Conservation (phyloP, 1,140 invertebrate genomes). For the Radopholus similis region DNA sequence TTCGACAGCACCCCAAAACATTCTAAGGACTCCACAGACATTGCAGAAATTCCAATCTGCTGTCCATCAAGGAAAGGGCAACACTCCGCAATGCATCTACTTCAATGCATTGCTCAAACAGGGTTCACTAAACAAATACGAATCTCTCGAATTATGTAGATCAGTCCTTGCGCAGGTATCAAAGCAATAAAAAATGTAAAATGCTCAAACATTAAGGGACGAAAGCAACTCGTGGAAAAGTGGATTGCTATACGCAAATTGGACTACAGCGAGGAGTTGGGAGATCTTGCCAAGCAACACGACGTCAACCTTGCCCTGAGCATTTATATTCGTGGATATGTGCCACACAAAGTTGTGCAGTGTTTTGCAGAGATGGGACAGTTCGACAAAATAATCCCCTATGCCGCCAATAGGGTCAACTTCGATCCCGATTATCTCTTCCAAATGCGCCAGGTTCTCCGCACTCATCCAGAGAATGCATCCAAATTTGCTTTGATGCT, state of each 20-base stretch:
- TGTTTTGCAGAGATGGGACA: constrained; percentile 99
- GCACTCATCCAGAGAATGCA: constrained; percentile 88
- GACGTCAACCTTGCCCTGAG: constrained; percentile 92
- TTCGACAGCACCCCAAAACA: constrained; percentile 93
- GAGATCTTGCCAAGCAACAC: constrained; percentile 89
- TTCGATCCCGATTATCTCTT: constrained; percentile 97
- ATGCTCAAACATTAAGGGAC: constrained; percentile 67
- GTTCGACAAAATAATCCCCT: constrained; percentile 98
- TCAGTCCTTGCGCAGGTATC: constrained; percentile 64
- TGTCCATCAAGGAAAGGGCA: constrained; percentile 78
- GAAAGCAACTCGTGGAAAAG: constrained; percentile 94
- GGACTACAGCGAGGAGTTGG: constrained; percentile 96
- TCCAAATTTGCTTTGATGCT: constrained; percentile 80
- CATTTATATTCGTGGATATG: constrained; percentile 93
- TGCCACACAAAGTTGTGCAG: constrained; percentile 95
- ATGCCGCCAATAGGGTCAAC: constrained; percentile 97
- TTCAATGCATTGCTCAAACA: constrained; percentile 97
- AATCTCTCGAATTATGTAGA: constrained; percentile 91
- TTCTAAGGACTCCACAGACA: constrained; percentile 90
- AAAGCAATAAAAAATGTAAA: background rate
- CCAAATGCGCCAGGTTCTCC: constrained; percentile 89
- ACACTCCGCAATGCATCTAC: constrained; percentile 91
- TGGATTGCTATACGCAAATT: constrained; percentile 99
- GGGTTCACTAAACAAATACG: constrained; percentile 88
- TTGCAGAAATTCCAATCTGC: constrained; percentile 97